Conservation (phyloP, 2,888 invertebrate species). For the Hydropsyche betteni region DNA sequence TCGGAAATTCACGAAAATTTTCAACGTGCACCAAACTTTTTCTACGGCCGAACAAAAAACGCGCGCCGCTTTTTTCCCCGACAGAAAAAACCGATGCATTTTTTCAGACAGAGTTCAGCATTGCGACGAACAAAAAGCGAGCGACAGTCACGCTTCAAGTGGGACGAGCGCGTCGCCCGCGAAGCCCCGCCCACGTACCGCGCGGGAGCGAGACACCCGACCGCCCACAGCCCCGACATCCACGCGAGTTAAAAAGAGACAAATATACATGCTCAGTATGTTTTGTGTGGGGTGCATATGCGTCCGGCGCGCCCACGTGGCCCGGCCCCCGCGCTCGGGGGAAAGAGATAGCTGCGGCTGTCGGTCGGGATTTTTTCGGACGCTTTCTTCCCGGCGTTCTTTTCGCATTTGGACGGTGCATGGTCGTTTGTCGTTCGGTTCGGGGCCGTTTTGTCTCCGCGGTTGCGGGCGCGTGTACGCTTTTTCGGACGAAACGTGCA, state of each 20-base stretch:
- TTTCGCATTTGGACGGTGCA: no score
- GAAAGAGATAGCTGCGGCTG: background rate
- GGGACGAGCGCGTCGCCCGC: no score
- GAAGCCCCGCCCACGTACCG: constrained; percentile 18
- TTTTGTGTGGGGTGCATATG: background rate
- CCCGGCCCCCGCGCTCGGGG: background rate
- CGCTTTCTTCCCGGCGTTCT: background rate
- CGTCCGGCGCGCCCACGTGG: constrained; percentile 8
- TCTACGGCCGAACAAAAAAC: no score
- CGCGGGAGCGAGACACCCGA: background rate
- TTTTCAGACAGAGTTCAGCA: no score
- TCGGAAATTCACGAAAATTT: no score
- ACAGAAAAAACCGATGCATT: no score
- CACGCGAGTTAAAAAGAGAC: background rate
- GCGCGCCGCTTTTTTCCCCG: no score
- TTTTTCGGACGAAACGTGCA: background rate
- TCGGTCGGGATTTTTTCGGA: background rate
- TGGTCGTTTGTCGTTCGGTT: no score
- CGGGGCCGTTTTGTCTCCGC: no score
- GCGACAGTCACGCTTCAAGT: no score
- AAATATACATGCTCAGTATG: background rate
- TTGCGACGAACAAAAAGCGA: no score
- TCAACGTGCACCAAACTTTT: no score
- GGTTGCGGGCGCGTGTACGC: background rate
- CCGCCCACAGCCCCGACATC: background rate